A percentile compares a stretch with the other conserved stretches of the same genome.
Conservation (phyloP, 2,113 vertebrate species). For the Hyperopisus bebe region DNA sequence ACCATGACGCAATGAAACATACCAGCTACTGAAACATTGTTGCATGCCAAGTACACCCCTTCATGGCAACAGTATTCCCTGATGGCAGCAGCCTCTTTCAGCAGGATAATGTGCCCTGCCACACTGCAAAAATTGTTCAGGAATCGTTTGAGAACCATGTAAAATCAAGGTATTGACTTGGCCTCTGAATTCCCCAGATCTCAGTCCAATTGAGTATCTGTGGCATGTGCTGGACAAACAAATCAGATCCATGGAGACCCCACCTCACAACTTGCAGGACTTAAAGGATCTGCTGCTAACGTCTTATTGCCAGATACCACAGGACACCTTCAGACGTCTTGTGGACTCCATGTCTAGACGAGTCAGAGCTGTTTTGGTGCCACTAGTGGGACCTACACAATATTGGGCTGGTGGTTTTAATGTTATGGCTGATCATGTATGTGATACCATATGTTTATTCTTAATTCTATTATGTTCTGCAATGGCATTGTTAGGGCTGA, state of each 20-base stretch:
- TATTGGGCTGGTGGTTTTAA: not conserved
- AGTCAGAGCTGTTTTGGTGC: not conserved
- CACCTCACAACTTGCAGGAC: not conserved
- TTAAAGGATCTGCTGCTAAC: not conserved
- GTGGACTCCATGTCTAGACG: not conserved
- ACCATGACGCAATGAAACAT: not conserved
- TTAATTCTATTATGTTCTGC: not conserved
- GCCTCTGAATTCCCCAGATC: not conserved
- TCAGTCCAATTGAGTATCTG: not conserved
- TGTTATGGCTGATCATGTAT: not conserved
- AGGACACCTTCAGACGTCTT: not conserved
- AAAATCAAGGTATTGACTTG: not conserved
- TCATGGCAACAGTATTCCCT: not conserved
- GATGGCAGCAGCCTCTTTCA: not conserved
- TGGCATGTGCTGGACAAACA: not conserved
- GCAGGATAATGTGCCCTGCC: not conserved
- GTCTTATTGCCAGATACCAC: not conserved
- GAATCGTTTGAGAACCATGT: not conserved
- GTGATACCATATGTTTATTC: not conserved
- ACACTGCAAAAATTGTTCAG: not conserved
- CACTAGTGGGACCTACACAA: not conserved
- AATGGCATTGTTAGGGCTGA: not conserved
- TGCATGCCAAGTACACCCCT: not conserved
- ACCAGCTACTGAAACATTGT: not conserved
- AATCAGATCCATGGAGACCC: not conserved